Evolutionary conservation across 2,888 invertebrate genomes (phyloP).

Genomic region (Eulithis prunata): DNA sequence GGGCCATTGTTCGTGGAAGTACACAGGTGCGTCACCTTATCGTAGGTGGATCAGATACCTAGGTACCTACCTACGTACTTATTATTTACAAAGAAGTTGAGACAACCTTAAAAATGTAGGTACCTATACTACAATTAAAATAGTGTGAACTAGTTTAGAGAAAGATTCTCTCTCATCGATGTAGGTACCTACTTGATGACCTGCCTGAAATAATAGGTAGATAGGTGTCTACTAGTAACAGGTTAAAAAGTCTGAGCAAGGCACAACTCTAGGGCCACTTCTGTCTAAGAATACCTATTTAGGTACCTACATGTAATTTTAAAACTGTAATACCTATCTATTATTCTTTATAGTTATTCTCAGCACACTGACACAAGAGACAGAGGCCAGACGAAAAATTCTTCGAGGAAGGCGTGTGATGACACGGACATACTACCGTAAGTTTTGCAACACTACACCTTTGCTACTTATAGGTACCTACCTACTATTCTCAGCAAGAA

Average conservation of each 20-base stretch:
- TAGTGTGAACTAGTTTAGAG: no score
- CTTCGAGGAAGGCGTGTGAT: slow-evolving; percentile 91
- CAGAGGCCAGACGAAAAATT: slow-evolving; percentile 91
- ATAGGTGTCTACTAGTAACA: no score
- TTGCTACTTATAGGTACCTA: no score
- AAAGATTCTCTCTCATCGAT: no score
- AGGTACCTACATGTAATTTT: slow-evolving; percentile 28
- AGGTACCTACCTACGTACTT: slow-evolving; percentile 7
- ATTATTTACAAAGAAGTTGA: slow-evolving; percentile 20
- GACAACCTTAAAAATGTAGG: slow-evolving; percentile 16
- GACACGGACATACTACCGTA: slow-evolving; percentile 91
- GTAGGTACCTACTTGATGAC: no score
- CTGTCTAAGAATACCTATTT: neutral
- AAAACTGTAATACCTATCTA: slow-evolving; percentile 41
- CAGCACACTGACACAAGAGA: slow-evolving; percentile 87
- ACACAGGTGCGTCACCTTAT: slow-evolving; percentile 19
- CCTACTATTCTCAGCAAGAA: no score
- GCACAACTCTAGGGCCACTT: no score
- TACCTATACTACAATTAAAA: no score
- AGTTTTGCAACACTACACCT: slow-evolving; percentile 65
- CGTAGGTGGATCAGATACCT: neutral
- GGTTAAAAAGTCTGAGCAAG: no score
- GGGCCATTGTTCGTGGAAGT: slow-evolving; percentile 7
- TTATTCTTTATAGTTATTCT: slow-evolving; percentile 84
- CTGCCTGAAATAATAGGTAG: no score